phyloP scores from a whole-genome alignment of 2,113 vertebrate genomes.

The Myrmecophaga tridactyla region DNA sequence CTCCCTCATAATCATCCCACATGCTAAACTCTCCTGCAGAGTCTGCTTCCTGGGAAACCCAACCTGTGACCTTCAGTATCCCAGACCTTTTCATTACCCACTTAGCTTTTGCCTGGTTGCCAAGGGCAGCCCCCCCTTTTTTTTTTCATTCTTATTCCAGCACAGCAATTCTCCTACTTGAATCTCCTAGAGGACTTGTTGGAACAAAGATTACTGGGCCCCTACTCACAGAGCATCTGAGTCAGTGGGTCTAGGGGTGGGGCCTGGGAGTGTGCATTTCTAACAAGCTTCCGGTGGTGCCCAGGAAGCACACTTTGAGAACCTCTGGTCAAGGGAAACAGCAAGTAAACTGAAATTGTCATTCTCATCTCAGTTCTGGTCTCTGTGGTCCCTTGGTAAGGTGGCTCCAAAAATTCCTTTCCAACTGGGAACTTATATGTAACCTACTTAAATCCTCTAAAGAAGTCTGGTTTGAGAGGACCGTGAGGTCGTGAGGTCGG shows the following conservation, averaged over 20 bases:
- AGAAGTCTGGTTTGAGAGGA: background rate
- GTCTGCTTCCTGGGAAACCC: background rate
- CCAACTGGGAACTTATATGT: background rate
- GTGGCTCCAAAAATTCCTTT: background rate
- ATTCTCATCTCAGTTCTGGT: background rate
- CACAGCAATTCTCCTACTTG: background rate
- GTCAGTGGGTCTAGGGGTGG: background rate
- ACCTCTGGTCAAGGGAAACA: background rate
- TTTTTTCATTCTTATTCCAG: background rate
- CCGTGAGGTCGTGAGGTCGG: background rate
- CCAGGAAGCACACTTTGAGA: background rate
- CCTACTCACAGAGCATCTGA: background rate
- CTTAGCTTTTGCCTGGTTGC: background rate
- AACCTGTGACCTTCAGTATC: background rate
- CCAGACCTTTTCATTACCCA: background rate
- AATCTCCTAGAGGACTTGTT: background rate
- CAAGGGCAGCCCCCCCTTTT: background rate
- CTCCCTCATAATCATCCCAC: background rate
- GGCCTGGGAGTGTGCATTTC: background rate
- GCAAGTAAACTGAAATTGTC: background rate
- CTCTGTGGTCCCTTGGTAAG: background rate
- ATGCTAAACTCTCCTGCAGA: background rate
- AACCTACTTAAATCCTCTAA: conserved; percentile 8
- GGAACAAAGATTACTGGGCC: background rate
- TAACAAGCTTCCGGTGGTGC: background rate